Conservation (phyloP, 2,888 invertebrate genomes). For the Ophion slaviceki region DNA sequence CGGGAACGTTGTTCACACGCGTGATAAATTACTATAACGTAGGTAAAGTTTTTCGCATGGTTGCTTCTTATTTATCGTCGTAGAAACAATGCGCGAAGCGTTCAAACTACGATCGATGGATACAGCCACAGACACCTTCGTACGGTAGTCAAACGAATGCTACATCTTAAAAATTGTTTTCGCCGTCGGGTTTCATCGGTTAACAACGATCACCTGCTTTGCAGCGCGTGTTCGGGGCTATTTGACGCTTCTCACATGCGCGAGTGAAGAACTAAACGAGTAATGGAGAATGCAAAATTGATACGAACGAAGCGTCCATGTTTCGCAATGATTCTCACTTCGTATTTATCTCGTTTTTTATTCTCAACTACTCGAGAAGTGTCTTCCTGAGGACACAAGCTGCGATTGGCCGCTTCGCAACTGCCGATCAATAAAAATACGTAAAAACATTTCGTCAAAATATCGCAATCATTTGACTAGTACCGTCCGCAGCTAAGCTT, state of each 20-base stretch:
- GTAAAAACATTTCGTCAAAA: slow-evolving; percentile 6
- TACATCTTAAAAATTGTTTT: slow-evolving; percentile 22
- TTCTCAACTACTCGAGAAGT: background rate
- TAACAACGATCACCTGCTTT: background rate
- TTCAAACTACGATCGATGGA: slow-evolving; percentile 30
- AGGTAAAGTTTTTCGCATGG: slow-evolving; percentile 14
- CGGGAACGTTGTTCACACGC: slow-evolving; percentile 36
- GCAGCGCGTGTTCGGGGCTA: background rate
- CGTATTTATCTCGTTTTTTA: background rate
- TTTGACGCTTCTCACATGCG: background rate
- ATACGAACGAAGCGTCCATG: background rate
- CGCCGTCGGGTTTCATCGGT: background rate
- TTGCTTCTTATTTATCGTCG: background rate
- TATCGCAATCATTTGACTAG: slow-evolving; percentile 27
- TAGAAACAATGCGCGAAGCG: slow-evolving; percentile 9
- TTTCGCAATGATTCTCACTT: background rate
- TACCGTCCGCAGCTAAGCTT: background rate
- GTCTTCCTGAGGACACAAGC: background rate
- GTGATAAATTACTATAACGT: slow-evolving; percentile 54
- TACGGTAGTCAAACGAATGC: slow-evolving; percentile 18
- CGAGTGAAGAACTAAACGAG: background rate
- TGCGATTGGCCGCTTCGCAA: background rate
- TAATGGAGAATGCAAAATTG: background rate
- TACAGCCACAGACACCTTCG: background rate
- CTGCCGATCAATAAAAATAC: background rate